Evolutionary conservation across 2,113 vertebrate genomes (phyloP), one percentile per base, ranked within the genome.

Genomic region (Pomatostomus ruficeps): DNA sequence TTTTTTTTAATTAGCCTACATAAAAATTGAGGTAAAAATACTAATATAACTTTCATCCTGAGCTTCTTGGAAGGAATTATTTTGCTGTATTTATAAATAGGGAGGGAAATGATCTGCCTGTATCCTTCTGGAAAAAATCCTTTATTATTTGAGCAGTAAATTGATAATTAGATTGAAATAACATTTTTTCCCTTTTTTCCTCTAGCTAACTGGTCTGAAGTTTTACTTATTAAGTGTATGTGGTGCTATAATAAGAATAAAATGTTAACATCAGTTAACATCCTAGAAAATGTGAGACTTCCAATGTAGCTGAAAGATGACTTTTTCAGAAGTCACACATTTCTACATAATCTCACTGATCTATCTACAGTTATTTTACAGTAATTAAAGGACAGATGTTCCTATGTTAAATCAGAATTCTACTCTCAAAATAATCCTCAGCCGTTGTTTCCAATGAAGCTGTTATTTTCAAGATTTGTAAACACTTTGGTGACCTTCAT

Each of bases 41-140:
- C 3, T 25, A 22, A 31, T 23, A 43, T 8, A 4, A 48, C 29
- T 38, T 43, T 65, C 29, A 65, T 68, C 36, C 19, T 36, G 14
- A 42, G 8, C n/a, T 49, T 57, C 16, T 48, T 36, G 11, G 10
- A 80, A 40, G 4, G 4, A 57, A 2, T 52, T 11, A 29, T 46
- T 77, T 46, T 38, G 1, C 5, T 70, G 1, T 33, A 45, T 58
- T 73, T 58, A 71, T 54, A 78, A 78, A 29, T 26, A 42, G 2
- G 1, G 7, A 24, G 6, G 0, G 1, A 85, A 63, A 70, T 22
- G 0, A 2, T 45, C 81, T 71, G 5, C 11, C 6, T 55, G 2
- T 80, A 21, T 68, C 59, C 2, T 67, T 88, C 19, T 70, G 20
- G 21, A 22, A 73, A 88, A 80, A 66, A 57, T 11, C 0, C 5